These are phyloP conservation scores for Crossocerus cetratus DNA, from an alignment of 2,888 invertebrate genomes.

Conservation along the genomic window DNA sequence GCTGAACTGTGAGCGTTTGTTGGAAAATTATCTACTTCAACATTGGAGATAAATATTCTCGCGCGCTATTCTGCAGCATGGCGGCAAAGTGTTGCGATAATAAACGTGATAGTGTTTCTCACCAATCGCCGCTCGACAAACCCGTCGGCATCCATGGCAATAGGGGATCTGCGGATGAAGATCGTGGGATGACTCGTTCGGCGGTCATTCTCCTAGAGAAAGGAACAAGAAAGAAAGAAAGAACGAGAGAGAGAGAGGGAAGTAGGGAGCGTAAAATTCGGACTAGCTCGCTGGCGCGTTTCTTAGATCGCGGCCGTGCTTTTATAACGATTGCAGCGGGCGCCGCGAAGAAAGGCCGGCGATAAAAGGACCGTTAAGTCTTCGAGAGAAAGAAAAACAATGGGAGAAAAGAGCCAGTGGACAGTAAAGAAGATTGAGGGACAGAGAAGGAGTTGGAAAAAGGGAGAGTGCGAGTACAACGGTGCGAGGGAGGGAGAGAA, in stretches of 20 bases:
- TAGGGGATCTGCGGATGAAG: neutral
- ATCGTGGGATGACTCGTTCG: no score
- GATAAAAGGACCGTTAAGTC: constrained; percentile 63
- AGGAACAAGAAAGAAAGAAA: neutral
- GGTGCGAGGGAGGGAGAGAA: neutral
- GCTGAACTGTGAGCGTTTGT: no score
- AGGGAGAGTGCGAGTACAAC: neutral
- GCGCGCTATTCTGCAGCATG: neutral
- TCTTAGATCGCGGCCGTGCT: constrained; percentile 46
- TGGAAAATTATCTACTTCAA: no score
- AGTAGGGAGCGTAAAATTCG: no score
- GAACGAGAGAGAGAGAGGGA: constrained; percentile 36
- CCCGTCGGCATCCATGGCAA: no score
- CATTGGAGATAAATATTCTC: no score
- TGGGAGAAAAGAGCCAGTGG: constrained; percentile 15
- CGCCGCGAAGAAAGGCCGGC: constrained; percentile 50
- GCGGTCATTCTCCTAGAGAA: neutral
- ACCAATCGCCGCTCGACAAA: neutral
- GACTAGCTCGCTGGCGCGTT: constrained; percentile 40
- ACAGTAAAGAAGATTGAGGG: constrained; percentile 25
- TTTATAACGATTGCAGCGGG: constrained; percentile 59
- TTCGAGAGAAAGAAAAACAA: constrained; percentile 46
- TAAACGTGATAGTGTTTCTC: neutral
- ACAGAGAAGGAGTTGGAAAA: neutral
- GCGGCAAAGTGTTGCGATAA: neutral